Base-by-base conservation (phyloP, 2,888 invertebrate genomes). In the Sclerodermus sp. region DNA sequence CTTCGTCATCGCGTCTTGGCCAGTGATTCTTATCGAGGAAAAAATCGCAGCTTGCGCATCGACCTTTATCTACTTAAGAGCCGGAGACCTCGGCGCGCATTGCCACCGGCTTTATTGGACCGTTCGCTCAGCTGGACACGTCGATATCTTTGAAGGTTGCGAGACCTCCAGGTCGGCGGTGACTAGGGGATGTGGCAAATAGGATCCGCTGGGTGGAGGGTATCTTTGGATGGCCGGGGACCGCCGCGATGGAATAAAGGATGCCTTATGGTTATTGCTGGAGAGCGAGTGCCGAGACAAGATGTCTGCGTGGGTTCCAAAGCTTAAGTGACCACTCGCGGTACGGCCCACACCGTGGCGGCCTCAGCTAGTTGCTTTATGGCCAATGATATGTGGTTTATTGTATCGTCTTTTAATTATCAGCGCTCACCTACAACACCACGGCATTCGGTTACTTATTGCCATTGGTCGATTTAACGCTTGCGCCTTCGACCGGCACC, bases 341-440 rank as follows among this genome's bases (percentile, higher is more conserved):
- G 51, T 47, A 45, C 68, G 58, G 68, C 70, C 71, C 70, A 70
- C 71, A 71, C 62, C 66, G 62, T 58, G 32, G 46, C 44, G 12
- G 53, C 59, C 51, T 49, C 54, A 37, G 55, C 47, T 61, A 46
- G 49, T 57, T 76, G 76, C 73, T 78, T 78, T 77, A 77, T 72
- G 74, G 74, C 71, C 73, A 64, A 69, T 70, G 77, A 78, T 78
- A 78, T 66, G 75, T 76, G 70, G 66, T 78, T 78, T 77, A 77
- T 77, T 77, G 77, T 76, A 76, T 77, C 77, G 76, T 70, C 76
- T 77, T 77, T 77, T 78, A 78, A 78, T 78, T 78, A 78, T 78
- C 78, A 77, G 76, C 68, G 65, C 64, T 68, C 75, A 74, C 75
- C 76, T 74, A 77, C 76, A 76, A 75, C 76, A 71, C 66, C 67